Evolutionary conservation across 2,113 vertebrate species (phyloP), one percentile per base, ranked within the genome.

Genomic region (Ctenodactylus gundi): DNA sequence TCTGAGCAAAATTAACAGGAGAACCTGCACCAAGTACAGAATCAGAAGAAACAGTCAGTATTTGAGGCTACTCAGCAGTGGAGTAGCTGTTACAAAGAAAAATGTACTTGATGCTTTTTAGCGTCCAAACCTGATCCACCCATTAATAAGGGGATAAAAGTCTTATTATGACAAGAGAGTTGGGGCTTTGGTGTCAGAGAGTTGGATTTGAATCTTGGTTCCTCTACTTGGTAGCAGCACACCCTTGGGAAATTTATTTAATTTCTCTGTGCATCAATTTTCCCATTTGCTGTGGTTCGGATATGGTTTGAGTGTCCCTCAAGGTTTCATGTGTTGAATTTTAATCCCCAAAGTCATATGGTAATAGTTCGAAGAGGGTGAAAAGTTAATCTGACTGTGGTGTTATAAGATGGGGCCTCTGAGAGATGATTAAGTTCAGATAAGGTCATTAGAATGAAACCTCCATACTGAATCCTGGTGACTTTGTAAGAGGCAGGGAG

Each of bases 181-280:
- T 91, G 65, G 29, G 18, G 17, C 36, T 80, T 78, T 82, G 58
- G 85, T 75, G 46, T 68, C 86, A 85, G 53, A 96, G 68, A 73
- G 4, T 84, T 92, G 65, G 41, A 70, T 70, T 94, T 80, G 65
- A 94, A 25, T 34, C 65, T 53, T 72, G n/a, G 64, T 84, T 91
- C 41, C n/a, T 81, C 23, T 27, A 46, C 36, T 78, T 60, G 36
- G 36, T 58, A 91, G 25, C 20, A 62, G 23, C 91, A n/a, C 80
- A 60, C 27, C 29, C 46, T 92, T 89, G 64, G 31, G 46, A 88
- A 58, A 92, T 60, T 64, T 81, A 65, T 34, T 85, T 84, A 46
- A 70, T 92, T 89, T 72, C 65, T 87, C 27, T 77, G 29, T 92
- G 92, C n/a, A 92, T 94, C 49, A 21, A 31, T 89, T 89, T 91